Evolutionary conservation across 1,140 invertebrate species (phyloP).

Genomic region (Pogonognathellus flavescens): DNA sequence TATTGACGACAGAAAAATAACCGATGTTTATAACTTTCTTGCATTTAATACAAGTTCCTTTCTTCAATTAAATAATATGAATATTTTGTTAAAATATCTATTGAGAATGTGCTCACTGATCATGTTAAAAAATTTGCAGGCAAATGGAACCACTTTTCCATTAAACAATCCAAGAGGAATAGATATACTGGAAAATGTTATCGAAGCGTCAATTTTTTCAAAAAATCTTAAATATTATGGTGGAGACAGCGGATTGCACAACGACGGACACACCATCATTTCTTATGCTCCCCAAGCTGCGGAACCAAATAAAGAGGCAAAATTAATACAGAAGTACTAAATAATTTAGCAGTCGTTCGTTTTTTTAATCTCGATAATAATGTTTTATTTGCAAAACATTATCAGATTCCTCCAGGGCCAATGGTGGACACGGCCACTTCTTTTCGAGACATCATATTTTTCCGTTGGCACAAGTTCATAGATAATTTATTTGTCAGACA

Average conservation of each 20-base stretch:
- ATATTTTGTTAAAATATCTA: too few relatives aligned
- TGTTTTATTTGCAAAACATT: neutral
- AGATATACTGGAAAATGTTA: neutral
- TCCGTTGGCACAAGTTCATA: slow-evolving; percentile 85
- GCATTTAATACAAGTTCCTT: neutral
- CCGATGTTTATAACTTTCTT: too few relatives aligned
- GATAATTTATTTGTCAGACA: slow-evolving; percentile 84
- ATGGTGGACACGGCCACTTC: slow-evolving; percentile 69
- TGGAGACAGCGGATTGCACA: neutral
- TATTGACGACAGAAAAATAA: neutral
- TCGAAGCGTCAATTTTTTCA: neutral
- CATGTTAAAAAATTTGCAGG: neutral
- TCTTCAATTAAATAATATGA: neutral
- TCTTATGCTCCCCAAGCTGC: neutral
- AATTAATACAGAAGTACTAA: too few relatives aligned
- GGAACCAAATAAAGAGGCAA: neutral
- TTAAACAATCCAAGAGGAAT: neutral
- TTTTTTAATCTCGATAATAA: neutral
- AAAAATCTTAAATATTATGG: neutral
- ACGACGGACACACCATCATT: neutral
- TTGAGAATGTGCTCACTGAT: too few relatives aligned
- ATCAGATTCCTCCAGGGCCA: slow-evolving; percentile 68
- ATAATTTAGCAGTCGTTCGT: too few relatives aligned
- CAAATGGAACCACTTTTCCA: neutral
- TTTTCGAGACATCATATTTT: slow-evolving; percentile 84